Evolutionary conservation across 2,113 vertebrate species (phyloP), one percentile per base, ranked within the genome.

Genomic region (Notothenia coriiceps): DNA sequence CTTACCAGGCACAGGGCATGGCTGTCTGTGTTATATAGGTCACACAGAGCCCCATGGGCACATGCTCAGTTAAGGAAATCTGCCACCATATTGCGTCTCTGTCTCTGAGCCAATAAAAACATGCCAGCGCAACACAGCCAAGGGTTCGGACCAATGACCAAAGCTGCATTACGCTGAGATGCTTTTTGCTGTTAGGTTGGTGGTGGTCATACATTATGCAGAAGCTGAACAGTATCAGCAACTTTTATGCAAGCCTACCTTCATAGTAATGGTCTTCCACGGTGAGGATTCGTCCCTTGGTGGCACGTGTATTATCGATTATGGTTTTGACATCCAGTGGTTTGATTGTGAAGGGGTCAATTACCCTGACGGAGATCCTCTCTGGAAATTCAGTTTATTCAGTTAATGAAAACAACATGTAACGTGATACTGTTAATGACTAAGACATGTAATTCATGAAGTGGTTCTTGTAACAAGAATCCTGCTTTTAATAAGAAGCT

Each of bases 231-330:
- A 43, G 50, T 33, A 18, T 43, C 18, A 72, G 5, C 7, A 54
- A 22, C 8, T 43, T 64, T 64, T 49, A 73, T 70, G 69, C 15
- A 88, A 61, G 17, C 85, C 72, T 86, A 97, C 98, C 97, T 95
- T 99, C 97, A 2, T 95, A 95, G 89, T 99, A 99, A 88, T 99
- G 98, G 85, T 99, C 98, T 80, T 99, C 98, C 80, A 99, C 97
- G 0, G 96, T 98, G 86, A 99, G 92, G 88, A 99, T 94, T 70
- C 96, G 94, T 82, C 97, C 97, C 83, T 96, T 97, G 78, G 98
- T 99, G 1, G 92, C 95, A n/a, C 95, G 95, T 47, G 96, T 95
- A 40, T 91, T 95, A 74, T 97, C 97, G 0, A 97, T 94, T 87
- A 99, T 98, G 81, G 96, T 97, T 81, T 98, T 97, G 74, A 87